A percentile compares a stretch with the other conserved stretches of the same genome.
These are phyloP conservation scores for Podiceps cristatus DNA, from an alignment of 2,113 vertebrate genomes.

Conservation along the genomic window DNA sequence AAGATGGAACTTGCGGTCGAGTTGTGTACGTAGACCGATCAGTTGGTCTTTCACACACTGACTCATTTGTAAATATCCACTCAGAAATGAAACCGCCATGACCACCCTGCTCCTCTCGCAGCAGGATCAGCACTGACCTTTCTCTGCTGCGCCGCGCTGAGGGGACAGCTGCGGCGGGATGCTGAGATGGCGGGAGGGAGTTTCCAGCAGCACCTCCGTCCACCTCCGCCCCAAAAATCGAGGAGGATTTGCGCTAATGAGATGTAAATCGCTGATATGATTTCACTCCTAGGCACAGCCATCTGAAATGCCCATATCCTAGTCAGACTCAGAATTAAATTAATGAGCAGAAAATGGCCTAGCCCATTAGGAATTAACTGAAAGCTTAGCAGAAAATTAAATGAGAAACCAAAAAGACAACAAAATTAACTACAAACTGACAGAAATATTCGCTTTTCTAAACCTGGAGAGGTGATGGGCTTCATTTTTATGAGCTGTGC, in stretches of 20 bases:
- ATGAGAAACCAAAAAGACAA: neutral
- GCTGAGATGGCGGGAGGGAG: neutral
- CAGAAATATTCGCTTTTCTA: neutral
- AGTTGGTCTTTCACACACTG: neutral
- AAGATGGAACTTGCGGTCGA: constrained; percentile 56
- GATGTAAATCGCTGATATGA: neutral
- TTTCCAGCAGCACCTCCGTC: constrained; percentile 3
- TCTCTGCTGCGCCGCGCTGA: neutral
- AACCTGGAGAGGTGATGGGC: neutral
- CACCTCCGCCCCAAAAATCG: neutral
- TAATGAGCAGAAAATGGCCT: neutral
- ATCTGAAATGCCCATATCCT: neutral
- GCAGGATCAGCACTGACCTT: neutral
- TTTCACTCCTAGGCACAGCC: neutral
- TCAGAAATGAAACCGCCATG: neutral
- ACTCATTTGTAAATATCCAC: neutral
- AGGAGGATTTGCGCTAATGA: neutral
- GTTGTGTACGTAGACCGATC: neutral
- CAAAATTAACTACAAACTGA: neutral
- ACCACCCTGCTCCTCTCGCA: neutral
- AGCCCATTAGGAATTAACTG: neutral
- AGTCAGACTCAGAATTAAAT: neutral
- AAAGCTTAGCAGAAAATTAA: neutral
- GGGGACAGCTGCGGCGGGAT: neutral
- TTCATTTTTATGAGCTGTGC: neutral